Conservation (phyloP, 1,140 invertebrate genomes). For the Phthorimaea operculella region DNA sequence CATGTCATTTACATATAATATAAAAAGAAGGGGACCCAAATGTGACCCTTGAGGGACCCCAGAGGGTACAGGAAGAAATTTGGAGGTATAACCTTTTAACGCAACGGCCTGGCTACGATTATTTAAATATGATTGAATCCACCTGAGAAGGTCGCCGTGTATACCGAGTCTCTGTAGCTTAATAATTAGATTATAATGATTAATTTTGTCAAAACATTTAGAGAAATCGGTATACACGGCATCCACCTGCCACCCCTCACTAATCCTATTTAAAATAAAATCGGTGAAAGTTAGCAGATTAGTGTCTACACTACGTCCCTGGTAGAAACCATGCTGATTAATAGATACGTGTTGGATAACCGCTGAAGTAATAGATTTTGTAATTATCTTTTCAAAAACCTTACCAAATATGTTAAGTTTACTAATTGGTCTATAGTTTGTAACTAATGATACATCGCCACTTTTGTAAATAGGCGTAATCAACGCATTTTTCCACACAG, state of each 20-base stretch:
- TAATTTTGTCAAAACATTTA: not conserved
- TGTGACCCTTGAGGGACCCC: constrained; percentile 6
- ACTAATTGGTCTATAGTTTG: constrained; percentile 10
- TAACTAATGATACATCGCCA: not conserved
- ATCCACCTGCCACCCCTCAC: not conserved
- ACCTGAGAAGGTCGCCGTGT: too few relatives aligned
- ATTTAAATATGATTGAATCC: too few relatives aligned
- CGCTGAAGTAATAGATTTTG: not conserved
- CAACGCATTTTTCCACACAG: constrained; percentile 6
- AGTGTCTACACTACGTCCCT: not conserved
- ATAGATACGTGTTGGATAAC: not conserved
- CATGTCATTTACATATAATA: constrained; percentile 2
- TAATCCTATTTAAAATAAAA: not conserved
- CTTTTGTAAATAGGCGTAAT: constrained; percentile 6
- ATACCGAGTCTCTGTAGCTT: too few relatives aligned
- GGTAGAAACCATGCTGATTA: constrained; percentile 8
- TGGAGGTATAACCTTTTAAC: not conserved
- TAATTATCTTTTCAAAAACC: constrained; percentile 7
- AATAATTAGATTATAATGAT: not conserved
- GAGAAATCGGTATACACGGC: too few relatives aligned
- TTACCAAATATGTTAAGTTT: constrained; percentile 5
- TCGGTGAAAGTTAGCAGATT: constrained; percentile 7
- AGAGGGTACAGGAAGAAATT: not conserved
- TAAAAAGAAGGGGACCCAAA: too few relatives aligned
- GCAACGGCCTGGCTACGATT: not conserved